These are phyloP conservation scores for Drosophila yakuba DNA, from an alignment of 1,140 invertebrate genomes.

Conservation along the genomic window DNA sequence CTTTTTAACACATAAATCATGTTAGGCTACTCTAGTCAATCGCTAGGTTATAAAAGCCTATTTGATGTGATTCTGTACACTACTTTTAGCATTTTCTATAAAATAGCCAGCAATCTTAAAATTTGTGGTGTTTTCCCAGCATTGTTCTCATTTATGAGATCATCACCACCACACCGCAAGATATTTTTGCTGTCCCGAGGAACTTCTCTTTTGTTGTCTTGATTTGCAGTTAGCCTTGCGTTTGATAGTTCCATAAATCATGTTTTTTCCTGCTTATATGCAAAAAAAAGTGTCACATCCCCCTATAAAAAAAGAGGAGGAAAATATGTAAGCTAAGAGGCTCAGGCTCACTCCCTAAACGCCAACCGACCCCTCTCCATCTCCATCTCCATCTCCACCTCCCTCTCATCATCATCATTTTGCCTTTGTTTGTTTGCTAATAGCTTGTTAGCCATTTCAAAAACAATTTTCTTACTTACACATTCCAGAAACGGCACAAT, in stretches of 20 bases:
- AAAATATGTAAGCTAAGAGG: slow-evolving; percentile 1
- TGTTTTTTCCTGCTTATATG: neutral
- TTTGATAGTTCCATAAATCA: slow-evolving; percentile 46
- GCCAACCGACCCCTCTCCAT: neutral
- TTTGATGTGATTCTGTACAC: too few relatives aligned
- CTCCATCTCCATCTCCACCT: too few relatives aligned
- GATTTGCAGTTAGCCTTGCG: slow-evolving; percentile 17
- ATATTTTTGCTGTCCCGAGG: slow-evolving; percentile 6
- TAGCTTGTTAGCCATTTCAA: slow-evolving; percentile 82
- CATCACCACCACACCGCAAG: slow-evolving; percentile 2
- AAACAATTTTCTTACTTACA: slow-evolving; percentile 74
- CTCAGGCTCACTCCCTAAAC: neutral
- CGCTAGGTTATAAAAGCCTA: too few relatives aligned
- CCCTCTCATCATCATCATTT: slow-evolving; percentile 44
- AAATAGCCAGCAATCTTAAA: too few relatives aligned
- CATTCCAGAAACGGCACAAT: slow-evolving; percentile 29
- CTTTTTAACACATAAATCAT: too few relatives aligned
- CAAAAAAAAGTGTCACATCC: too few relatives aligned
- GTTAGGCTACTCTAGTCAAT: too few relatives aligned
- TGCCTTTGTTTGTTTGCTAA: slow-evolving; percentile 77
- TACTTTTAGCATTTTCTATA: too few relatives aligned
- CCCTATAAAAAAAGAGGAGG: neutral
- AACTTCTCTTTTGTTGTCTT: neutral
- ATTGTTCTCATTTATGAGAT: slow-evolving; percentile 32
- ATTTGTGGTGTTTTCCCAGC: too few relatives aligned